A percentile compares a stretch with the other conserved stretches of the same genome.
phyloP scores from a whole-genome alignment of 2,113 vertebrate species.

The Glaucomys volans region DNA sequence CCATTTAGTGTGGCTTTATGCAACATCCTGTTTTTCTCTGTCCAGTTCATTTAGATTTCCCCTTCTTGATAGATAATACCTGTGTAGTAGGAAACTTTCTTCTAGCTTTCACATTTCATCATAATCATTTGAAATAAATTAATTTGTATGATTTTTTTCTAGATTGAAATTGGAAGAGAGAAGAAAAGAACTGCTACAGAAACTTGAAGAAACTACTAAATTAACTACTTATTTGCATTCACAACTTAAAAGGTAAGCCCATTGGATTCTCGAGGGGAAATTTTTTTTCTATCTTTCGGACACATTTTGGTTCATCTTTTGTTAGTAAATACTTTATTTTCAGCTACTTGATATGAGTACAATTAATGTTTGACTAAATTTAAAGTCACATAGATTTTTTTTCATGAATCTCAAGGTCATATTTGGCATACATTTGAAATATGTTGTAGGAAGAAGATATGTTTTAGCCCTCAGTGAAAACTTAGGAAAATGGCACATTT shows the following conservation, averaged over 20 bases:
- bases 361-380: not conserved
- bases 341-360: not conserved
- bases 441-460: not conserved
- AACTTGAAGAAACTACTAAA: conserved; percentile 91
- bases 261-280: not conserved
- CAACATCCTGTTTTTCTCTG: not conserved
- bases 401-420: not conserved
- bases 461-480: not conserved
- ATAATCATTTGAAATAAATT: conserved; percentile 32
- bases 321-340: conserved; percentile 30
- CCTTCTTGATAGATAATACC: rapidly evolving
- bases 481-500: not conserved
- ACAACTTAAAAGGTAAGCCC: conserved; percentile 90
- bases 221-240: conserved; percentile 91
- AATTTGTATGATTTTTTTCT: conserved; percentile 43
- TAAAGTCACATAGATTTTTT: not conserved
- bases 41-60: not conserved
- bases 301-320: not conserved
- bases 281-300: not conserved
- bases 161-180: conserved; percentile 91
- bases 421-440: not conserved
- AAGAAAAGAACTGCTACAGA: conserved; percentile 89
- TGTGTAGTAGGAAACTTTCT: not conserved
- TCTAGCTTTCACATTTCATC: not conserved
- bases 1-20: rapidly evolving